Percentiles rank a stretch among this genome's conserved stretches.
Conservation (phyloP, 2,113 vertebrate genomes). For the Calidris pygmaea region DNA sequence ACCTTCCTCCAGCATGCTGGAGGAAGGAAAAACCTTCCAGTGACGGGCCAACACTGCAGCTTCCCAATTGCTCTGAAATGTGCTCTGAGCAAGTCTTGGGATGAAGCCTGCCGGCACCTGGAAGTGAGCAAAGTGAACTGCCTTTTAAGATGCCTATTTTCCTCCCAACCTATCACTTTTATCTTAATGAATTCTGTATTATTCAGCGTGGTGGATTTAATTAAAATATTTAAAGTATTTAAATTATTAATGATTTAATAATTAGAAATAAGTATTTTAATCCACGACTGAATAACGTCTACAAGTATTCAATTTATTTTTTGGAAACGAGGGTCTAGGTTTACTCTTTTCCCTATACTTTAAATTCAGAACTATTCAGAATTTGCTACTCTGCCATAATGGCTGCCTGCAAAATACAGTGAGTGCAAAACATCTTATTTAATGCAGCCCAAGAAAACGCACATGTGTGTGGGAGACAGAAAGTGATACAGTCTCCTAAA, state of each 20-base stretch:
- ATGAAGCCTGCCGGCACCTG: not conserved
- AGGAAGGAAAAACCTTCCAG: not conserved
- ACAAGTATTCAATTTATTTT: not conserved
- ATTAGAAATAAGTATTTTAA: conserved; percentile 41
- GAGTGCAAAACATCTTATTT: not conserved
- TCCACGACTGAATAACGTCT: not conserved
- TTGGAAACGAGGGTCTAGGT: not conserved
- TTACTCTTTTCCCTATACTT: not conserved
- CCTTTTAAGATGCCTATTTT: not conserved
- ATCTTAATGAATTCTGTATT: conserved; percentile 12
- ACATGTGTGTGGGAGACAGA: not conserved
- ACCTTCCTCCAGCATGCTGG: not conserved
- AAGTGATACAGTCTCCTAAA: not conserved
- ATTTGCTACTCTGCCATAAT: not conserved
- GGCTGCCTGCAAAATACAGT: not conserved
- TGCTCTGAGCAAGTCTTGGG: not conserved
- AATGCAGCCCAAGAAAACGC: not conserved
- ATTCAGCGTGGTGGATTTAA: not conserved
- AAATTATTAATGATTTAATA: conserved; percentile 43
- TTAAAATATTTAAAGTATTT: conserved; percentile 15
- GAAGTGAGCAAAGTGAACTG: accelerated
- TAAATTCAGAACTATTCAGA: not conserved
- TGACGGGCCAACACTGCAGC: not conserved
- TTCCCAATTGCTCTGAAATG: not conserved
- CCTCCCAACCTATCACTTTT: not conserved